Evolutionary conservation across 2,888 invertebrate species (phyloP), one percentile per base, ranked within the genome.

Genomic region (Tanypteryx hageni): DNA sequence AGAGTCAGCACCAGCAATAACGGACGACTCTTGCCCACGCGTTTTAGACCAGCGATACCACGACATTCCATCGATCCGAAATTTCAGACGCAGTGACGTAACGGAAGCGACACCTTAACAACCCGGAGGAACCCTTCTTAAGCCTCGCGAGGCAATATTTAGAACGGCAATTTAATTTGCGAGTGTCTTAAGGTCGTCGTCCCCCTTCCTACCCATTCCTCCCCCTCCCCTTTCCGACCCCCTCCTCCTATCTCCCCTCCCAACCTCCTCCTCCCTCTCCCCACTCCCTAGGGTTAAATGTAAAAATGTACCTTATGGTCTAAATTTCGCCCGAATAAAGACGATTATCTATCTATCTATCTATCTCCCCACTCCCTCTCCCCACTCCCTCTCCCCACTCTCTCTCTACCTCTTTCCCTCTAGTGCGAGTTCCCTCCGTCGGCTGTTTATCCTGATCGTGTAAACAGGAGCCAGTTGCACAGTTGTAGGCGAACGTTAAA

Each of bases 381-480:
- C 44, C 44, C 1, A 44, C 44, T 44, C 44, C 44, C 44, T 5
- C 44, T 44, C 44, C 44, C 5, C 44, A 44, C 7, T 68, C 76
- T 76, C 27, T 76, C 27, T 13, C 76, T 76, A 5, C 10, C 3
- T 76, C 76, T 76, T 68, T 22, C n/a, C 68, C 64, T 22, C 76
- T 14, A 22, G 22, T 76, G n/a, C 44, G n/a, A 22, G 22, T 76
- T 27, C 76, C 76, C 27, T 68, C 68, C 68, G 18, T 22, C 68
- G n/a, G 9, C 68, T 68, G 68, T 68, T 68, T 68, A 68, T 22
- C 22, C 27, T 27, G 76, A 76, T 76, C 76, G 22, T 27, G 22
- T 76, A 76, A 76, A 76, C 76, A 76, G 22, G 13, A 22, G 76
- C 76, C 76, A 76, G 76, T 76, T 76, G 76, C 22, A 22, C 76